These are phyloP conservation scores for Alsophila aescularia DNA, from an alignment of 2,888 invertebrate genomes.

Conservation along the genomic window DNA sequence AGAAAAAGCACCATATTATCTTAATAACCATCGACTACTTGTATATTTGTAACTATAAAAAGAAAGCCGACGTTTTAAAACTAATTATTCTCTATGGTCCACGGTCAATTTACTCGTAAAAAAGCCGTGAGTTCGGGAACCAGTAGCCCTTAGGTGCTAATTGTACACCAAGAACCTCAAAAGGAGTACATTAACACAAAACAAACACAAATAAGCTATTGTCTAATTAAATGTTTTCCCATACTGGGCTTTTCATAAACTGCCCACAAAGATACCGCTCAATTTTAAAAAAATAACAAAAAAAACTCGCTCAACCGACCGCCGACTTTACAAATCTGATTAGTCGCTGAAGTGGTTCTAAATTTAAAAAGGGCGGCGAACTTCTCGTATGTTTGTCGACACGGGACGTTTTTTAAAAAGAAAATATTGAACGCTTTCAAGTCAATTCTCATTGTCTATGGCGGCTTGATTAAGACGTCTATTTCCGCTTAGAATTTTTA, in stretches of 20 bases:
- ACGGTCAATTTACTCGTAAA: slow-evolving; percentile 73
- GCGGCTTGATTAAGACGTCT: slow-evolving; percentile 69
- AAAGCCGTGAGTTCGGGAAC: slow-evolving; percentile 54
- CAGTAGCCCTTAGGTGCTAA: slow-evolving; percentile 76
- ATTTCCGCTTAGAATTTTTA: slow-evolving; percentile 38
- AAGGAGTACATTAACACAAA: slow-evolving; percentile 81
- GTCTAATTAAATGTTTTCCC: slow-evolving; percentile 84
- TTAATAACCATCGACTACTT: slow-evolving; percentile 62
- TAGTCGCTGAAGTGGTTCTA: slow-evolving; percentile 80
- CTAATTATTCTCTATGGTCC: slow-evolving; percentile 46
- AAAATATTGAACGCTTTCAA: slow-evolving; percentile 65
- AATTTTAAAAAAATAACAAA: slow-evolving; percentile 50
- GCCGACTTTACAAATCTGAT: slow-evolving; percentile 81
- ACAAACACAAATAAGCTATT: slow-evolving; percentile 83
- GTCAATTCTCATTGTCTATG: slow-evolving; percentile 67
- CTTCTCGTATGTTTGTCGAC: slow-evolving; percentile 74
- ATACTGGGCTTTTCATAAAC: slow-evolving; percentile 52
- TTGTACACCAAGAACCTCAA: slow-evolving; percentile 69
- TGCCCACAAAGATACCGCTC: slow-evolving; percentile 68
- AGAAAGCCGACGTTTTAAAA: slow-evolving; percentile 45
- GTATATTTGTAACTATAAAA: slow-evolving; percentile 23
- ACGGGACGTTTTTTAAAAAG: slow-evolving; percentile 45
- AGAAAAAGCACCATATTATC: slow-evolving; percentile 54
- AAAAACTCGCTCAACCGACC: slow-evolving; percentile 48
- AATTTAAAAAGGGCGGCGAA: slow-evolving; percentile 71